These are phyloP conservation scores for Eupithecia tripunctaria DNA, from an alignment of 2,888 invertebrate species.

Conservation along the genomic window DNA sequence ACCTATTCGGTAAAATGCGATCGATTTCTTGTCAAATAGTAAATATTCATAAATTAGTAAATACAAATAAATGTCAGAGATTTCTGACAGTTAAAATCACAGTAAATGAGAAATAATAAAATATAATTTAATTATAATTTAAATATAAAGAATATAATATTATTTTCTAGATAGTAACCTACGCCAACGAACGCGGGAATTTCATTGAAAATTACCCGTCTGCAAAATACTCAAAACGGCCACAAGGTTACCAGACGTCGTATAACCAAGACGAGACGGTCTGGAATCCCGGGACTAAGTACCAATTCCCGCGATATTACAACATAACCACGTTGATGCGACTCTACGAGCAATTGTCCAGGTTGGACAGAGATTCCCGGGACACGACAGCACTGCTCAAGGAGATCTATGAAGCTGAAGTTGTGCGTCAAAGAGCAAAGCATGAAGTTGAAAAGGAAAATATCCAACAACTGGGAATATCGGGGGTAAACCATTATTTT, in stretches of 20 bases:
- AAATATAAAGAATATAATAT: too few species aligned
- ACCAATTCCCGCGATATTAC: not conserved
- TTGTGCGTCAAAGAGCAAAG: not conserved
- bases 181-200: not conserved
- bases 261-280: not conserved
- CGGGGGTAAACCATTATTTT: not conserved
- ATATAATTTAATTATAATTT: too few species aligned
- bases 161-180: not conserved
- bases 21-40: too few species aligned
- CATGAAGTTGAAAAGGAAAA: not conserved
- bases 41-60: too few species aligned
- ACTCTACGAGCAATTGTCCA: conserved; percentile 1
- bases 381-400: not conserved
- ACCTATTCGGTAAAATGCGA: too few species aligned
- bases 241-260: not conserved
- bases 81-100: too few species aligned
- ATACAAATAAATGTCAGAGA: too few species aligned
- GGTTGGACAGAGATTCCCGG: not conserved
- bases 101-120: too few species aligned
- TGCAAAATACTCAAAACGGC: fast-evolving
- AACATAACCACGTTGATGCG: not conserved
- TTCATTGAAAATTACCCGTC: not conserved
- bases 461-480: not conserved
- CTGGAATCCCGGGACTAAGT: not conserved
- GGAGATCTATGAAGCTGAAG: not conserved